phyloP scores from a whole-genome alignment of 2,888 invertebrate species.

The Ophion obscuratus region DNA sequence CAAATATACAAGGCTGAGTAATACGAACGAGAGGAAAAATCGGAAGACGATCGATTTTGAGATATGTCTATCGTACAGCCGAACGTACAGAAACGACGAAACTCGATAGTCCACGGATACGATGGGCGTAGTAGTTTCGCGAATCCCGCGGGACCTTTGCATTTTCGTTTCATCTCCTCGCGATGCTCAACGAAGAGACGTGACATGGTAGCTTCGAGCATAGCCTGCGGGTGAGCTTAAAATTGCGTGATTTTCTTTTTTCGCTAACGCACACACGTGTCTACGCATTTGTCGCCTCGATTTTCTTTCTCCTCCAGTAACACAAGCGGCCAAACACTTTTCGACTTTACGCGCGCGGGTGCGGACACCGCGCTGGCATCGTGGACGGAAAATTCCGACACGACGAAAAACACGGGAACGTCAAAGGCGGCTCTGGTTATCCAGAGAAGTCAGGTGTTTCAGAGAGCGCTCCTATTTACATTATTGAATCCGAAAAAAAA shows the following conservation, averaged over 20 bases:
- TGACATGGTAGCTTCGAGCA: conserved; percentile 65
- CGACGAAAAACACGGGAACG: conserved; percentile 81
- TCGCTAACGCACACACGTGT: neutral
- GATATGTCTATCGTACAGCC: conserved; percentile 49
- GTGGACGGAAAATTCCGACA: conserved; percentile 84
- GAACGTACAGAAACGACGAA: conserved; percentile 13
- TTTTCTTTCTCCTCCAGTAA: conserved; percentile 47
- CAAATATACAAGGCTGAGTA: conserved; percentile 11
- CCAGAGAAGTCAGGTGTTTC: conserved; percentile 81
- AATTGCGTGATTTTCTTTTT: neutral
- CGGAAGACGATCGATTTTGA: conserved; percentile 54
- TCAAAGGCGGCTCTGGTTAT: conserved; percentile 83
- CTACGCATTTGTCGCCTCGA: no score
- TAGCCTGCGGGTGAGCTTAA: conserved; percentile 47
- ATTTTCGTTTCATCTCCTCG: conserved; percentile 12
- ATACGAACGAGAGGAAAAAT: conserved; percentile 42
- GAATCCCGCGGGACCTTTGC: conserved; percentile 8
- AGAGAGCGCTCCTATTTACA: conserved; percentile 83
- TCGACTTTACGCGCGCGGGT: conserved; percentile 73
- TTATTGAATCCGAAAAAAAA: conserved; percentile 83
- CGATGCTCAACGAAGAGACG: conserved; percentile 36
- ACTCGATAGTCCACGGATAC: no score
- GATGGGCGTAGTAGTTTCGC: neutral
- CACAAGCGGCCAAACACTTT: conserved; percentile 68
- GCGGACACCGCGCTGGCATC: conserved; percentile 73